Evolutionary conservation across 2,797 vertebrate species (phyloP).

Genomic region (Syncerus caffer): DNA sequence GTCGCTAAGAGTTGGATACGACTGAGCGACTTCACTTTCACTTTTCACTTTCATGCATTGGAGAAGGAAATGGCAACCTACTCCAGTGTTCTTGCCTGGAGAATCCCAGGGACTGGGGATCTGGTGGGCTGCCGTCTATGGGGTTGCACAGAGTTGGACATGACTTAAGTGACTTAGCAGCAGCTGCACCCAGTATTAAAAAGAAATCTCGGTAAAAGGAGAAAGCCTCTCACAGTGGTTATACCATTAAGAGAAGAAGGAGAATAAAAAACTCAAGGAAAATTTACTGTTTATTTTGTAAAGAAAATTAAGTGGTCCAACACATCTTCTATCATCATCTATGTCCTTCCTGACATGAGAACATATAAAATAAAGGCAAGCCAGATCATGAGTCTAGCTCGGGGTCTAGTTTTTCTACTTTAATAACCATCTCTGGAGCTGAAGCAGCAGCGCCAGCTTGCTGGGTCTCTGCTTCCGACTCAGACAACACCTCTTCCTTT

Average conservation of each 20-base stretch:
- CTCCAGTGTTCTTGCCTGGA: no score
- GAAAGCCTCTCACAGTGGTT: neutral
- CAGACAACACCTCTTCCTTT: constrained; percentile 86
- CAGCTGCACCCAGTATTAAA: neutral
- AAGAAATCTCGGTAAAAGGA: neutral
- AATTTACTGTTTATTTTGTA: neutral
- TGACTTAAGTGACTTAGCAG: no score
- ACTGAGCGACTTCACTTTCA: no score
- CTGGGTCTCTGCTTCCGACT: constrained; percentile 69
- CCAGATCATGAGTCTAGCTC: constrained; percentile 72
- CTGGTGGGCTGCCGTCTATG: no score
- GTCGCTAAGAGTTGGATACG: no score
- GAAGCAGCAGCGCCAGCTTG: neutral
- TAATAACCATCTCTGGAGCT: constrained; percentile 67
- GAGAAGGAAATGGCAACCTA: no score
- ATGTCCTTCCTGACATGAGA: neutral
- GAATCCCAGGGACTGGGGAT: no score
- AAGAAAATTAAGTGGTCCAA: constrained; percentile 27
- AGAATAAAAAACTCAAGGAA: constrained; percentile 29
- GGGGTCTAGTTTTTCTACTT: constrained; percentile 75
- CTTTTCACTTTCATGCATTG: no score
- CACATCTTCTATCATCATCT: neutral
- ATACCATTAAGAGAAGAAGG: neutral
- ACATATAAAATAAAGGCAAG: neutral
- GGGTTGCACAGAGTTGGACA: no score